Percentiles rank a stretch among this genome's conserved stretches.
phyloP scores from a whole-genome alignment of 1,140 invertebrate species.

The Tetranychus urticae region DNA sequence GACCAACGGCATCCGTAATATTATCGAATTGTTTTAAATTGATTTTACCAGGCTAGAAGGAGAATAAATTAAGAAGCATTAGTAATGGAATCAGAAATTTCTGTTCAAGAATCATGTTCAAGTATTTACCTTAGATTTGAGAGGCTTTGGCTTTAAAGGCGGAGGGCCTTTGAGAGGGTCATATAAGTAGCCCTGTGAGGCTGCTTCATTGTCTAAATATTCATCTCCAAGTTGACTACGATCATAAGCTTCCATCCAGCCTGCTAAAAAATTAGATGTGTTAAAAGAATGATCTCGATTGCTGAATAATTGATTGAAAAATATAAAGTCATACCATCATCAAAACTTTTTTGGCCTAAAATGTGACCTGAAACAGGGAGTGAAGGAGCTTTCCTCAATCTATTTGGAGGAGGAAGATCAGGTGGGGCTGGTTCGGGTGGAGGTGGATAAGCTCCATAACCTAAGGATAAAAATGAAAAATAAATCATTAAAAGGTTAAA shows the following conservation, averaged over 20 bases:
- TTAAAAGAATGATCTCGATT: no score
- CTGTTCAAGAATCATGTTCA: no score
- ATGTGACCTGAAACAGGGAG: conserved; percentile 23
- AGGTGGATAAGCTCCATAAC: conserved; percentile 53
- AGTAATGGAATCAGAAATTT: background rate
- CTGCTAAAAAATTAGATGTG: no score
- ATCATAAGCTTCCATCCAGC: no score
- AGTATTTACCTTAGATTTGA: conserved; percentile 25
- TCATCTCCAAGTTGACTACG: no score
- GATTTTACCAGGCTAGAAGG: conserved; percentile 36
- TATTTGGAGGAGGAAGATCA: conserved; percentile 28
- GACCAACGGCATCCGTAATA: conserved; percentile 56
- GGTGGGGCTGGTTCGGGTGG: conserved; percentile 48
- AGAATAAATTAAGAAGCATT: background rate
- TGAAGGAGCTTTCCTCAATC: conserved; percentile 9
- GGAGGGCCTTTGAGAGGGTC: conserved; percentile 28
- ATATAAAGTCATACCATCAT: conserved; percentile 16
- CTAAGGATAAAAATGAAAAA: conserved; percentile 19
- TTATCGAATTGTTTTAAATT: conserved; percentile 68
- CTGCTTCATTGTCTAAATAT: no score
- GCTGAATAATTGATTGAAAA: background rate
- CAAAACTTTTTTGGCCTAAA: conserved; percentile 34
- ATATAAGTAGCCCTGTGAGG: no score
- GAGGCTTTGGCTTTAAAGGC: conserved; percentile 35
- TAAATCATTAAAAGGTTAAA: no score